Conservation (phyloP, 1,140 invertebrate species). For the Steinernema khuongi region DNA sequence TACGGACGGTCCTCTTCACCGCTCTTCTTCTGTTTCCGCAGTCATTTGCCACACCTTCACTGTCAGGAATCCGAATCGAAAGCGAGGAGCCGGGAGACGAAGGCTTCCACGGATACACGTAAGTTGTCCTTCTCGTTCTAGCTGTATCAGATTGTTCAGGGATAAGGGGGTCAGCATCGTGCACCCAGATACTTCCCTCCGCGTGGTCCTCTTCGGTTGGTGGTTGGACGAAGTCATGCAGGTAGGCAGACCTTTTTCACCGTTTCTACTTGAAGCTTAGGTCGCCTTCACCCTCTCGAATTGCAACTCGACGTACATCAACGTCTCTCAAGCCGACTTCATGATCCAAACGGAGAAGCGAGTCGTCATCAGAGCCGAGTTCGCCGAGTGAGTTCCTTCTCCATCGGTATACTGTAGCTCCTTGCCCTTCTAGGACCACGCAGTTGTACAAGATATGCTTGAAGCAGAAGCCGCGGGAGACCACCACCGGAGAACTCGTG, state of each 20-base stretch:
- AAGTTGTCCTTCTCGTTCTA: too few relatives aligned
- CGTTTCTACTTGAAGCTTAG: conserved; percentile 7
- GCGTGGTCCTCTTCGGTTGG: conserved; percentile 48
- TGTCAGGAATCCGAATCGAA: too few relatives aligned
- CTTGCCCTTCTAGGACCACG: conserved; percentile 23
- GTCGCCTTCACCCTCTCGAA: conserved; percentile 46
- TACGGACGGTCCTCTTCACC: too few relatives aligned
- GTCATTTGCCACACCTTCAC: too few relatives aligned
- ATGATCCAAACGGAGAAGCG: conserved; percentile 51
- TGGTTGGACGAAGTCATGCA: conserved; percentile 47
- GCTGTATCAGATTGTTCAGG: too few relatives aligned
- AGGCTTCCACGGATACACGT: too few relatives aligned
- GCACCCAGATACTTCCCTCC: conserved; percentile 39
- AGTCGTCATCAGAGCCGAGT: conserved; percentile 41
- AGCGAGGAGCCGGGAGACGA: too few relatives aligned
- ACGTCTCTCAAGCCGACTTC: conserved; percentile 43
- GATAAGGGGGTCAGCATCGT: conserved; percentile 45
- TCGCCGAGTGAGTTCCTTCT: conserved; percentile 20
- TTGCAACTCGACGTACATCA: conserved; percentile 37
- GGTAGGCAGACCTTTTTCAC: neutral
- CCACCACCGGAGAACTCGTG: conserved; percentile 28
- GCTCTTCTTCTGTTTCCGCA: too few relatives aligned
- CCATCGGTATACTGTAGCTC: neutral
- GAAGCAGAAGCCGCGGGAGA: conserved; percentile 48
- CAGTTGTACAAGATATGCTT: conserved; percentile 46